Evolutionary conservation across 1,140 invertebrate species (phyloP).

Genomic region (Ceratina calcarata): DNA sequence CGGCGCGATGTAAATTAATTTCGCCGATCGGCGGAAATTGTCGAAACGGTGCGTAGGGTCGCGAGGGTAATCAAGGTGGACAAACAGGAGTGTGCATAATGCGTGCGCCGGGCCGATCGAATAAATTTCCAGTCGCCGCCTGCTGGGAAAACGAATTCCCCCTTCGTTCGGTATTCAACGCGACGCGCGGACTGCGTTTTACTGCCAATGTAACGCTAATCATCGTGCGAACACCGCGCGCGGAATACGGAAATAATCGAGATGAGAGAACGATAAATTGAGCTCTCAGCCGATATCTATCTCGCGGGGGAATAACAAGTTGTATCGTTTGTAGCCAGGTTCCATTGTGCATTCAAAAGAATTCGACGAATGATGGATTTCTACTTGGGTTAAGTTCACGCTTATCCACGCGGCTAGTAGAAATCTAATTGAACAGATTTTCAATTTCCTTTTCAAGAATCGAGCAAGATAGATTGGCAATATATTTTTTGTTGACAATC

Average conservation of each 20-base stretch:
- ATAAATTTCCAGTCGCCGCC: slow-evolving; percentile 12
- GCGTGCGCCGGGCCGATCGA: neutral
- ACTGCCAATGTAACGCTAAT: slow-evolving; percentile 9
- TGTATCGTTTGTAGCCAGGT: neutral
- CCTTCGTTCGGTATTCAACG: slow-evolving; percentile 1
- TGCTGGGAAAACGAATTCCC: slow-evolving; percentile 12
- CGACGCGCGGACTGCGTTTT: neutral
- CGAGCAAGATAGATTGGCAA: too few species aligned
- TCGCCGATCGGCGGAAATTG: neutral
- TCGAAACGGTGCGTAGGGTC: neutral
- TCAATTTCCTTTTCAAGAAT: too few species aligned
- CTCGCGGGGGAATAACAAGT: neutral
- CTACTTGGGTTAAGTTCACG: neutral
- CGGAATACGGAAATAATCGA: slow-evolving; percentile 55
- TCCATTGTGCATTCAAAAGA: neutral
- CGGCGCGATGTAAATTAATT: slow-evolving; percentile 1
- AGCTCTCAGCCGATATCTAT: slow-evolving; percentile 17
- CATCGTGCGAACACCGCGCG: slow-evolving; percentile 2
- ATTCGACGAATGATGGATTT: neutral
- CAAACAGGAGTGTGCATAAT: neutral
- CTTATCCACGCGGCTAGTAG: neutral
- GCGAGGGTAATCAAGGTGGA: neutral
- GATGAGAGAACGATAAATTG: slow-evolving; percentile 5
- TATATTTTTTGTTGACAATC: too few species aligned
- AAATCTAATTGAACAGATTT: too few species aligned